These are phyloP conservation scores for Alexandromys fortis DNA, from an alignment of 2,113 vertebrate species.

Conservation along the genomic window DNA sequence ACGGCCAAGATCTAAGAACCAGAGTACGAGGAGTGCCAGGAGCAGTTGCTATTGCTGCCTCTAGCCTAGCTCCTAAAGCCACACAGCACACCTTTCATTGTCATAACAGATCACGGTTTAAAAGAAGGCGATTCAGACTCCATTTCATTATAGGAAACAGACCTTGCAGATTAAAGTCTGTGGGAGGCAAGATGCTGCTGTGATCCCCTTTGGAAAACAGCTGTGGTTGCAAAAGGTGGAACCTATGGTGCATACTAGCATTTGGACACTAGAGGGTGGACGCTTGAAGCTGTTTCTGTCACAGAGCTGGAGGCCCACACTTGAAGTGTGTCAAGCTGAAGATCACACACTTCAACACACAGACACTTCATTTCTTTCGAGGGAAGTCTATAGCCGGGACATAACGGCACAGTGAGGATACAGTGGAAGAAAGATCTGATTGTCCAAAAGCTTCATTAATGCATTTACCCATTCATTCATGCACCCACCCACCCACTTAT, in stretches of 20 bases:
- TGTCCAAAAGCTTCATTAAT: not conserved
- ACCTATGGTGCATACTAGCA: not conserved
- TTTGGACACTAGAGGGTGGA: not conserved
- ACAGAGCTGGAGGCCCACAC: not conserved
- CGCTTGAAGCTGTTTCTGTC: not conserved
- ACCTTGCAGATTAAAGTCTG: not conserved
- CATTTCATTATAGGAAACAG: not conserved
- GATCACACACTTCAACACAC: not conserved
- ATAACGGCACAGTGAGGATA: too few species aligned
- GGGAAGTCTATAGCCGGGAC: not conserved
- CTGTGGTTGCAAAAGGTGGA: too few species aligned
- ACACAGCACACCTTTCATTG: rapidly evolving
- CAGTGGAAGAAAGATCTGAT: not conserved
- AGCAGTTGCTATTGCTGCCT: not conserved
- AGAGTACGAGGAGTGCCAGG: rapidly evolving
- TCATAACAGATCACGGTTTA: not conserved
- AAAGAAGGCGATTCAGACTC: too few species aligned
- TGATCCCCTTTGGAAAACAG: not conserved
- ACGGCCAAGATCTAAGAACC: not conserved
- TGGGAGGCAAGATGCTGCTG: not conserved
- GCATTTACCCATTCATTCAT: not conserved
- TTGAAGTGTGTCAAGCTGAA: too few species aligned
- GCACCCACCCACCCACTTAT: not conserved
- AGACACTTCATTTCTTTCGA: not conserved
- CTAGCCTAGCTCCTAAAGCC: not conserved